Evolutionary conservation across 2,888 invertebrate genomes (phyloP).

Genomic region (Serripes groenlandicus): DNA sequence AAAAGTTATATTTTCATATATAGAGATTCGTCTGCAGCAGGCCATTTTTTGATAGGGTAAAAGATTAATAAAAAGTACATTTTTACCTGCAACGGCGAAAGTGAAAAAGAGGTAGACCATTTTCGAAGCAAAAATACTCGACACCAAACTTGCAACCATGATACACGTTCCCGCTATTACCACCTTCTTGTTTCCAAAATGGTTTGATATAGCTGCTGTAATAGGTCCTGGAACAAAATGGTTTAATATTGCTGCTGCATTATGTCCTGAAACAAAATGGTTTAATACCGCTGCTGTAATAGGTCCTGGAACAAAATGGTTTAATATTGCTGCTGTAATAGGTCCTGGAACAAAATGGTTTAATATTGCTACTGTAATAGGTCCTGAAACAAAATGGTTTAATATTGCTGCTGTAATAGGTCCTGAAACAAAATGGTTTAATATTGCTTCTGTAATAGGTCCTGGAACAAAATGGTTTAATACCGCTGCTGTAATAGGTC

Average conservation of each 20-base stretch:
- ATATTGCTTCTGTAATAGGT: not conserved
- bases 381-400: not conserved
- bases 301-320: not conserved
- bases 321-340: not conserved
- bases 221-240: too few species aligned
- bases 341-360: not conserved
- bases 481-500: not conserved
- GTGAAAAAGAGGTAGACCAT: slow-evolving; percentile 18
- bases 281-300: not conserved
- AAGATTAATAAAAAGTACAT: too few species aligned
- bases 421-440: not conserved
- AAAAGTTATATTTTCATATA: too few species aligned
- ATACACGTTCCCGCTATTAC: not conserved
- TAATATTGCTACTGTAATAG: not conserved
- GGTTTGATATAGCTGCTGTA: not conserved
- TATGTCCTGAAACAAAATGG: not conserved
- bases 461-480: not conserved
- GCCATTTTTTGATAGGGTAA: too few species aligned
- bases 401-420: not conserved
- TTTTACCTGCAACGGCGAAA: slow-evolving; percentile 1
- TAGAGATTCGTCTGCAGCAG: too few species aligned
- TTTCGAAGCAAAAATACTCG: slow-evolving; percentile 21
- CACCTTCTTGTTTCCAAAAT: not conserved
- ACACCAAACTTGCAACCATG: not conserved
- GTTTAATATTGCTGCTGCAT: not conserved